These are phyloP conservation scores for Myiopsitta monachus DNA, from an alignment of 2,113 vertebrate genomes.

Conservation along the genomic window DNA sequence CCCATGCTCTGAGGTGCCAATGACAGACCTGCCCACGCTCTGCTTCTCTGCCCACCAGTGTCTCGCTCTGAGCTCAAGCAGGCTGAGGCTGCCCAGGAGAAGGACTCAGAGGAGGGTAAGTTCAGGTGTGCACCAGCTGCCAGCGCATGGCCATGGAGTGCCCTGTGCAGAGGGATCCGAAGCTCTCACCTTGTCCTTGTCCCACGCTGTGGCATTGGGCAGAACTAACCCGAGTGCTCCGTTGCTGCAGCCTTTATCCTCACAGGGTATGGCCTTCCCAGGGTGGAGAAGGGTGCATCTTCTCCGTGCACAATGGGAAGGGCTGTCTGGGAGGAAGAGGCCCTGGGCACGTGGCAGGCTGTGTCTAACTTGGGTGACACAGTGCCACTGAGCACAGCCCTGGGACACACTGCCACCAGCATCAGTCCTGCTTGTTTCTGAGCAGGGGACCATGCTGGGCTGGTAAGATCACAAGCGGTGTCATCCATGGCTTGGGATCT, in stretches of 20 bases:
- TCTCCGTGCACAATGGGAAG: not conserved
- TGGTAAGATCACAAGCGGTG: not conserved
- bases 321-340: not conserved
- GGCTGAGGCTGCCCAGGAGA: constrained; percentile 53
- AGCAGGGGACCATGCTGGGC: not conserved
- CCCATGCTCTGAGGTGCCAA: not conserved
- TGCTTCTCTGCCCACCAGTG: constrained; percentile 62
- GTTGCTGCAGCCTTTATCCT: not conserved
- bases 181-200: not conserved
- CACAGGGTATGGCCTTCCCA: not conserved
- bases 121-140: not conserved
- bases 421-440: not conserved
- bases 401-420: fast-evolving
- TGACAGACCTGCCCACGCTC: not conserved
- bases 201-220: not conserved
- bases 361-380: not conserved
- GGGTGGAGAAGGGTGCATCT: not conserved
- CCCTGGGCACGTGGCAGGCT: not conserved
- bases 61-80: constrained; percentile 40
- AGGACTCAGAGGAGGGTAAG: constrained; percentile 64
- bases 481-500: not conserved
- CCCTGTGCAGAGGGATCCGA: not conserved
- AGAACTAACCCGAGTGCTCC: not conserved
- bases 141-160: constrained; percentile 10
- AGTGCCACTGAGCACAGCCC: not conserved